Conservation (phyloP, 2,888 invertebrate species). For the Temnothorax ravouxi region DNA sequence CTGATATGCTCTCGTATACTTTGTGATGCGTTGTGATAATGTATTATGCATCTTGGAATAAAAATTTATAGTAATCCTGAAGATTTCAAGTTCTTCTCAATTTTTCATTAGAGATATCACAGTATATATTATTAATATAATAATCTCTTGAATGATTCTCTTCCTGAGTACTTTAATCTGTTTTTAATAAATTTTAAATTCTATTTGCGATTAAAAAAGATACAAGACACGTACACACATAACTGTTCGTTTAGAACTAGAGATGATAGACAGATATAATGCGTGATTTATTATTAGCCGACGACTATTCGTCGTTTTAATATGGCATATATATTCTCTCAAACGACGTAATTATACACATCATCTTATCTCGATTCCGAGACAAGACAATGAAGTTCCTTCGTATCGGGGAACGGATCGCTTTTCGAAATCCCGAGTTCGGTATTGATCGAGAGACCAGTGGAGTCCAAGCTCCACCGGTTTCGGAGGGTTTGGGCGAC, state of each 20-base stretch:
- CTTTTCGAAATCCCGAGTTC: slow-evolving; percentile 26
- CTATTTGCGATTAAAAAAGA: not conserved
- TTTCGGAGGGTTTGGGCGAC: slow-evolving; percentile 80
- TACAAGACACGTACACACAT: not conserved
- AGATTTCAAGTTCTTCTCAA: not conserved
- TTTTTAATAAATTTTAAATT: slow-evolving; percentile 9
- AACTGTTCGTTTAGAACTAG: not conserved
- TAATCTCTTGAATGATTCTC: not conserved
- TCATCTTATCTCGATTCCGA: slow-evolving; percentile 37
- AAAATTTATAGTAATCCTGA: not conserved
- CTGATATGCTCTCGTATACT: not conserved
- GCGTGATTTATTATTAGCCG: slow-evolving; percentile 2
- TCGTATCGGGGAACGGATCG: slow-evolving; percentile 18
- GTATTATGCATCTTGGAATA: not conserved
- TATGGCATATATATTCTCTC: slow-evolving; percentile 5
- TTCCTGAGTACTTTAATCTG: not conserved
- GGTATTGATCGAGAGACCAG: slow-evolving; percentile 52
- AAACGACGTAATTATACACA: slow-evolving; percentile 41
- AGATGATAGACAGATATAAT: not conserved
- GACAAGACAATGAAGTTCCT: slow-evolving; percentile 26
- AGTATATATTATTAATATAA: not conserved
- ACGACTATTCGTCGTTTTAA: not conserved
- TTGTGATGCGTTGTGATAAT: too few relatives aligned
- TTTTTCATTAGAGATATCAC: not conserved
- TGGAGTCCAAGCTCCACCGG: slow-evolving; percentile 52